Evolutionary conservation across 2,888 invertebrate species (phyloP), one percentile per base, ranked within the genome.

Genomic region (Tipula unca): DNA sequence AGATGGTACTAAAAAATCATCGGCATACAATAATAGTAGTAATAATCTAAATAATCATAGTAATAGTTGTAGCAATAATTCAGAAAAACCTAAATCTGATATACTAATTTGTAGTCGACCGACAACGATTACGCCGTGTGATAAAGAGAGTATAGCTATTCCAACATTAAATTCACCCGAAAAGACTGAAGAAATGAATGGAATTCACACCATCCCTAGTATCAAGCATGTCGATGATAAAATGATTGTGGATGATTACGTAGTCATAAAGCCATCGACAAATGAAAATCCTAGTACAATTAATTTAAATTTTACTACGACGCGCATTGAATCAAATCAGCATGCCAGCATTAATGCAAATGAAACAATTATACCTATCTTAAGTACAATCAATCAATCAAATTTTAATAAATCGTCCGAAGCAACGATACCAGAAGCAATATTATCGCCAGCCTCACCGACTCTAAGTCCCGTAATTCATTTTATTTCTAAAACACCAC

Each of bases 1-100:
- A 29, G 85, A 85, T 54, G 29, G 48, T 48, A 85, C 29, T 85
- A 85, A 54, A 85, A 84, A 39, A 20, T 48, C 85, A 32, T 83
- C 85, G 13, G 32, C 85, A 36, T 29, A 85, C 42, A 39, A 42
- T 39, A 85, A 85, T 85, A 39, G 48, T 85, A 42, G 36, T 48
- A 25, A 8, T 25, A 48, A 29, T 17, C 3, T 69, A 69, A 69
- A 85, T 85, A 39, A 42, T 39, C 10, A 48, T 85, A 36, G 39
- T 85, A 39, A 36, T 85, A 13, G 10, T 14, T 29, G 29, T 48
- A 29, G n/a, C n/a, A 29, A 54, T 29, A 54, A 48, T 85, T 29
- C n/a, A 17, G 29, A 25, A 1, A 32, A 85, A 85, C 4, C 29
- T 17, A 54, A 85, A 85, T 29, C 25, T 32, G 32, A 48, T 25